phyloP scores from a whole-genome alignment of 2,113 vertebrate species.

The Thalassarche chlororhynchos region DNA sequence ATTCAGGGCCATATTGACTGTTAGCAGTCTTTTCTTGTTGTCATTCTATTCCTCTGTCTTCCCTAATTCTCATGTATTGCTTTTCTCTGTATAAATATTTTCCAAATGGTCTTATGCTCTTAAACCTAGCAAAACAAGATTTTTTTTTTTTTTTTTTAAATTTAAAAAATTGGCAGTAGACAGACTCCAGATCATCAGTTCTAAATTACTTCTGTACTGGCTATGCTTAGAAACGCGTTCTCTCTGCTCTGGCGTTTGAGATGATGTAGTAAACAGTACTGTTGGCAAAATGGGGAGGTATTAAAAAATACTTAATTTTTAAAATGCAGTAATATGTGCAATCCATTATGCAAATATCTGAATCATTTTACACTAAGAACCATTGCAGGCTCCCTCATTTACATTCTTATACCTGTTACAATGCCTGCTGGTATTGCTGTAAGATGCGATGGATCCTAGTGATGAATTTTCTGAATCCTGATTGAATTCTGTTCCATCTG shows the following conservation, averaged over 20 bases:
- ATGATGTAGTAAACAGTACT: conserved; percentile 43
- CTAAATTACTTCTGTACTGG: conserved; percentile 18
- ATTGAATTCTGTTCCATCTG: conserved; percentile 65
- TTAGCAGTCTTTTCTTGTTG: not conserved
- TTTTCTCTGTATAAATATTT: not conserved
- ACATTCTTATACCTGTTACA: conserved; percentile 60
- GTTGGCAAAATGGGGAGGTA: conserved; percentile 40
- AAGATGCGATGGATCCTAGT: conserved; percentile 16
- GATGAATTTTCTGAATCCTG: conserved; percentile 52
- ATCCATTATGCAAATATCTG: conserved; percentile 65
- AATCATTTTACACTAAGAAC: conserved; percentile 39
- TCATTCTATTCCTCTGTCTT: not conserved
- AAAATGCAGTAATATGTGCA: conserved; percentile 50
- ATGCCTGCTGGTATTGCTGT: conserved; percentile 59
- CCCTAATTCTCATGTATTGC: not conserved
- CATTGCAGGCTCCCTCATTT: conserved; percentile 42
- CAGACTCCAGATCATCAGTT: conserved; percentile 1
- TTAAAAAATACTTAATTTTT: conserved; percentile 66
- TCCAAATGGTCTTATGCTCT: not conserved
- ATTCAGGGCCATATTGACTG: not conserved
- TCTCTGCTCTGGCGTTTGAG: not conserved
- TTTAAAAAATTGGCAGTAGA: not conserved
- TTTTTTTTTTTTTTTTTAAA: not conserved
- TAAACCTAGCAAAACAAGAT: not conserved
- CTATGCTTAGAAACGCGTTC: not conserved